phyloP scores from a whole-genome alignment of 2,888 invertebrate genomes.

The Clivina fossor region DNA sequence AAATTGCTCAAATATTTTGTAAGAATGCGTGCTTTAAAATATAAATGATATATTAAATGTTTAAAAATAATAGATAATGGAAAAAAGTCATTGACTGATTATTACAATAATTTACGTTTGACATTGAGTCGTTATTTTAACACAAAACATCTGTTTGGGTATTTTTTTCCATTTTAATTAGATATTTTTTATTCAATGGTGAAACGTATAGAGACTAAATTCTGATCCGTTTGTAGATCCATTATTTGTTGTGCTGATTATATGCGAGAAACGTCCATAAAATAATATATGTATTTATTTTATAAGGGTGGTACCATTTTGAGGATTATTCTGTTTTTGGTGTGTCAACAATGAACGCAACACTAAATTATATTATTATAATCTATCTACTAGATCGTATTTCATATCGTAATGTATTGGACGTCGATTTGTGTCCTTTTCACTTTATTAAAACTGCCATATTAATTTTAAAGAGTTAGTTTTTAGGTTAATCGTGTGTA shows the following conservation, averaged over 20 bases:
- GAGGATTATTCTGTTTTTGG: slow-evolving; percentile 4
- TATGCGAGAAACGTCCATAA: slow-evolving; percentile 2
- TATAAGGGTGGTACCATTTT: slow-evolving; percentile 6
- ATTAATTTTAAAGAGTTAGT: too few relatives aligned
- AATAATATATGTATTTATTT: neutral
- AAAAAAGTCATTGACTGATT: too few relatives aligned
- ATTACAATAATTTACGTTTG: slow-evolving; percentile 24
- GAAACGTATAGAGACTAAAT: slow-evolving; percentile 4
- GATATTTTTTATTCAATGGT: slow-evolving; percentile 9
- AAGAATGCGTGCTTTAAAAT: too few relatives aligned
- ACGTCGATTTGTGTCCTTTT: slow-evolving; percentile 14
- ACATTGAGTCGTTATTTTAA: slow-evolving; percentile 20
- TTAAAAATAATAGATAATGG: too few relatives aligned
- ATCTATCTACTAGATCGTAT: slow-evolving; percentile 27
- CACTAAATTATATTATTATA: slow-evolving; percentile 18
- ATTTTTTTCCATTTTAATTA: too few relatives aligned
- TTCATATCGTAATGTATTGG: slow-evolving; percentile 8
- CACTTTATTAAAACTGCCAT: too few relatives aligned
- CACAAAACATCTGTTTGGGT: slow-evolving; percentile 34
- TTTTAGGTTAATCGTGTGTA: too few relatives aligned
- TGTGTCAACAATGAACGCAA: slow-evolving; percentile 31
- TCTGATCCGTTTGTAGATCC: neutral
- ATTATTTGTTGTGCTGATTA: neutral
- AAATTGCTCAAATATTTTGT: too few relatives aligned
- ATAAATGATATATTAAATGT: too few relatives aligned